A percentile compares a stretch with the other conserved stretches of the same genome.
These are phyloP conservation scores for Dipodomys stephensi DNA, from an alignment of 2,113 vertebrate species.

Conservation along the genomic window DNA sequence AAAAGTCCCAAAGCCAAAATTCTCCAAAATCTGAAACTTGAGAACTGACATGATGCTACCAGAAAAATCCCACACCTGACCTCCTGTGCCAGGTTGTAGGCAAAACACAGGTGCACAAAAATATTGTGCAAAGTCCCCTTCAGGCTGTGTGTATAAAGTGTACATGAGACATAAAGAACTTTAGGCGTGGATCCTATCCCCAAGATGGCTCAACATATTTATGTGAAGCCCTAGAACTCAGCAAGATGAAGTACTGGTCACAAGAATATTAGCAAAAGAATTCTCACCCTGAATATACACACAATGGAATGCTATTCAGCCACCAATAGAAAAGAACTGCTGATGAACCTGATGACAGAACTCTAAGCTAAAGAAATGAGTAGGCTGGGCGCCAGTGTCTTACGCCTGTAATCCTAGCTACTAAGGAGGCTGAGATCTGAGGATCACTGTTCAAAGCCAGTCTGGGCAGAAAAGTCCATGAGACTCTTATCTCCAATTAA, in stretches of 20 bases:
- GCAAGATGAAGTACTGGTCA: not conserved
- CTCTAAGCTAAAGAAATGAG: too few relatives aligned
- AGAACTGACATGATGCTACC: not conserved
- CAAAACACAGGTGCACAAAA: not conserved
- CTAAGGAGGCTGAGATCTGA: too few relatives aligned
- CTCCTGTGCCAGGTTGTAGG: not conserved
- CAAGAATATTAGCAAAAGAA: not conserved
- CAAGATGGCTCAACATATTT: too few relatives aligned
- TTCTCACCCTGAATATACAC: too few relatives aligned
- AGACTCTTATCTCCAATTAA: too few relatives aligned
- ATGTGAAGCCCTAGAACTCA: not conserved
- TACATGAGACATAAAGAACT: too few relatives aligned
- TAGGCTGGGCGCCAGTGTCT: too few relatives aligned
- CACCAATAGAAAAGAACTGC: not conserved
- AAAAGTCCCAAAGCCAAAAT: not conserved
- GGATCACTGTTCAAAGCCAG: too few relatives aligned
- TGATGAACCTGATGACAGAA: not conserved
- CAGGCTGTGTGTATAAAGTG: not conserved
- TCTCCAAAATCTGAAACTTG: not conserved
- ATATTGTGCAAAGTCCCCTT: not conserved
- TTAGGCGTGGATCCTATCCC: not conserved
- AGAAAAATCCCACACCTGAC: not conserved
- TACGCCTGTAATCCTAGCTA: too few relatives aligned
- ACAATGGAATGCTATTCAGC: not conserved
- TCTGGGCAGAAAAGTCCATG: too few relatives aligned